Evolutionary conservation across 2,797 vertebrate species (phyloP).

Genomic region (Lerista edwardsae): DNA sequence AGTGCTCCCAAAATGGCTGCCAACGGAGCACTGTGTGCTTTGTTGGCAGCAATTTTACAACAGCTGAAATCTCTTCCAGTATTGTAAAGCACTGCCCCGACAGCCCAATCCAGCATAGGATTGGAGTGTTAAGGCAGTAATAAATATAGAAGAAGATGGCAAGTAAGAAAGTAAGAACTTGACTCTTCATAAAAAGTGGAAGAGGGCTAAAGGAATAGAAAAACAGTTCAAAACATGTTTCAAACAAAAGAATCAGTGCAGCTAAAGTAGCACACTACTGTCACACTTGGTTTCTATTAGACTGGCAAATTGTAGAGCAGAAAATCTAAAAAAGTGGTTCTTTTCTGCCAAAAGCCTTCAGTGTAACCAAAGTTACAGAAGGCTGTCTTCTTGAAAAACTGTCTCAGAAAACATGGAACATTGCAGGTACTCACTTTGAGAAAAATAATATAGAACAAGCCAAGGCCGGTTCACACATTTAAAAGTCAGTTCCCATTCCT

Average conservation of each 20-base stretch:
- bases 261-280: background rate
- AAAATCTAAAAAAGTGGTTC: background rate
- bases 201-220: background rate
- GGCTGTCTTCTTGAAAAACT: background rate
- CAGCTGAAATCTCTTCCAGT: no score
- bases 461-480: background rate
- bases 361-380: slow-evolving; percentile 1
- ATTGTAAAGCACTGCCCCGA: no score
- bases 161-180: background rate
- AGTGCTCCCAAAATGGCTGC: no score
- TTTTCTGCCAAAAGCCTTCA: background rate
- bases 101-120: no score
- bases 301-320: background rate
- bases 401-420: background rate
- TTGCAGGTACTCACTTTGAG: background rate
- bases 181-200: background rate
- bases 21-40: no score
- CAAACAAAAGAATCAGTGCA: background rate
- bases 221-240: background rate
- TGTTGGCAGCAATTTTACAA: no score
- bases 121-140: background rate
- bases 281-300: background rate
- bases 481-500: background rate
- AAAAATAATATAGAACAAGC: background rate
- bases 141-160: background rate